Evolutionary conservation across 2,113 vertebrate genomes (phyloP).

Genomic region (Bagarius yarrelli): DNA sequence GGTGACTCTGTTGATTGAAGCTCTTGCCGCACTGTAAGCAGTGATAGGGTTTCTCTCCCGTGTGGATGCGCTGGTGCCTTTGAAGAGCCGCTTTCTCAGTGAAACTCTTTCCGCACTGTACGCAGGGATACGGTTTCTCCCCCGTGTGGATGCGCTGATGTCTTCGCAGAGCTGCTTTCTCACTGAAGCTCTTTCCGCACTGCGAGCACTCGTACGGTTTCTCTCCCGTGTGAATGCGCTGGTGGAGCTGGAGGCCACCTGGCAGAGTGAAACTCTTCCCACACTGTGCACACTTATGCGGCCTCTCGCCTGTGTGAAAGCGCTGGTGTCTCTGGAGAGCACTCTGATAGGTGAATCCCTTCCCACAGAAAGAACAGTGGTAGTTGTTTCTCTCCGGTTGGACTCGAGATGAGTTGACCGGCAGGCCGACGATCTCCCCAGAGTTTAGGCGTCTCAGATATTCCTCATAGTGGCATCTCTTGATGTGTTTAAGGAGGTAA

Average conservation of each 20-base stretch:
- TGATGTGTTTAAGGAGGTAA: slow-evolving; percentile 20
- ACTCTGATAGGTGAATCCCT: slow-evolving; percentile 23
- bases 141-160: slow-evolving; percentile 15
- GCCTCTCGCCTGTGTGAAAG: slow-evolving; percentile 15
- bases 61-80: slow-evolving; percentile 21
- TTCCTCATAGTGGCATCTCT: slow-evolving; percentile 22
- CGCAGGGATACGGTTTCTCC: slow-evolving; percentile 10
- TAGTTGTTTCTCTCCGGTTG: slow-evolving; percentile 10
- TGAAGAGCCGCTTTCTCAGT: slow-evolving; percentile 19
- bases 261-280: slow-evolving; percentile 18
- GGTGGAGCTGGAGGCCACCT: slow-evolving; percentile 10
- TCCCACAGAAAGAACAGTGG: slow-evolving; percentile 22
- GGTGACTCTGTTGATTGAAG: slow-evolving; percentile 23
- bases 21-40: slow-evolving; percentile 17
- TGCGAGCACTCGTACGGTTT: slow-evolving; percentile 13
- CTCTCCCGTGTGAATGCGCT: slow-evolving; percentile 22
- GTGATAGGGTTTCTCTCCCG: slow-evolving; percentile 20
- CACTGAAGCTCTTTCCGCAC: slow-evolving; percentile 15
- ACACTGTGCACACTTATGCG: background rate
- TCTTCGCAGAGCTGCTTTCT: slow-evolving; percentile 17
- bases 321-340: slow-evolving; percentile 25
- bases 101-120: slow-evolving; percentile 18
- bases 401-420: background rate
- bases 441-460: slow-evolving; percentile 21
- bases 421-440: slow-evolving; percentile 8